Evolutionary conservation across 2,888 invertebrate genomes (phyloP), one percentile per base, ranked within the genome.

Genomic region (Euclidia mi): DNA sequence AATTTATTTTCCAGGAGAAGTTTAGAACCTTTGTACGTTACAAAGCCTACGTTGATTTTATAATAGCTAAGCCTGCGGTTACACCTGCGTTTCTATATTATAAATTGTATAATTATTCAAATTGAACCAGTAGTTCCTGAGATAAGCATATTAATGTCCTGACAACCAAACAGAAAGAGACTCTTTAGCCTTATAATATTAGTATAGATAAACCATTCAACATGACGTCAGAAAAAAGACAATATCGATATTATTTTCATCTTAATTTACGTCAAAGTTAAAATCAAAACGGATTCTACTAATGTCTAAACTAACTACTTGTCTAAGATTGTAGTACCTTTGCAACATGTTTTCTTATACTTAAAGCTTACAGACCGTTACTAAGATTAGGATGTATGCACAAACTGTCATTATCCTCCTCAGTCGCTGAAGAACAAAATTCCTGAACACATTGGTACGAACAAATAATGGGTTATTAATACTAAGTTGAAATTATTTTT

Each of bases 401-500:
- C n/a, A 32, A 12, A 32, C 11, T 11, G 11, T 11, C 11, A 32
- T 32, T 9, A 32, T 11, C n/a, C 32, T 11, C 20, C 20, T 3
- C 20, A 25, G 6, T 6, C 20, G 20, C 7, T 25, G 20, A 25
- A 0, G 32, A 0, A 11, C 6, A 32, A 32, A 32, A n/a, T 11
- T n/a, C 11, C 32, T 32, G 32, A n/a, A 11, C 11, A 32, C 32
- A 32, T 32, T 32, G 32, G 11, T n/a, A 32, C 3, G 6, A 6
- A 32, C 11, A 32, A 32, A 32, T 32, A 32, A 28, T 48, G 32
- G 20, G 17, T 29, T 35, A 40, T 11, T 32, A 3, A 6, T 7
- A 25, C 20, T 3, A 3, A 25, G 20, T 25, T 25, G 4, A 2
- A 25, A 6, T 25, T 25, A 6, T 7, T 7, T 25, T 25, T 3